A percentile compares a stretch with the other conserved stretches of the same genome.
Conservation (phyloP, 2,113 vertebrate genomes). For the Zosterops borbonicus region DNA sequence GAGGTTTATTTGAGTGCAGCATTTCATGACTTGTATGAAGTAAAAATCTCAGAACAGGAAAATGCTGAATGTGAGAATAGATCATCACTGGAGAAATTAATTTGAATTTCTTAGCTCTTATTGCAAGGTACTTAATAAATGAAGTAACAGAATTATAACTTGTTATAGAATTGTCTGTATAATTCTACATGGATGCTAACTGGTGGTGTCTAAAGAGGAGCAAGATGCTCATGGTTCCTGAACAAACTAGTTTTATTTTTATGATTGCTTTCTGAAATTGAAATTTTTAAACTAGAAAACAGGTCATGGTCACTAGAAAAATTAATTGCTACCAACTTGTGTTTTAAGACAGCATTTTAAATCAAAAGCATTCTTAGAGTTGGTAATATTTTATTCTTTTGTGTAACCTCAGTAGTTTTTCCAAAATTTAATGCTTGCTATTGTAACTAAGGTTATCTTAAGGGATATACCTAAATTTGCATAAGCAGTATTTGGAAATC, state of each 20-base stretch:
- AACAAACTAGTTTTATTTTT: not conserved
- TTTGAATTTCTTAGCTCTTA: not conserved
- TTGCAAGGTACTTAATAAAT: not conserved
- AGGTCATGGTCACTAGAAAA: rapidly evolving
- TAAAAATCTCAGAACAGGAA: not conserved
- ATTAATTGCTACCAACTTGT: not conserved
- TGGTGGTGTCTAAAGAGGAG: not conserved
- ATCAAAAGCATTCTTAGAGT: not conserved
- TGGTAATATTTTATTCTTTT: not conserved
- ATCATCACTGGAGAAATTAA: rapidly evolving
- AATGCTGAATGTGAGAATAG: not conserved
- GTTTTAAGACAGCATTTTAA: not conserved
- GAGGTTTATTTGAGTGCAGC: not conserved
- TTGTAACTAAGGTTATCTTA: not conserved
- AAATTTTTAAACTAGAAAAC: not conserved
- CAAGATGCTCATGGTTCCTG: not conserved
- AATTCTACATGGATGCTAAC: not conserved
- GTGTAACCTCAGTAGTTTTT: not conserved
- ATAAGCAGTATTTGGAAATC: not conserved
- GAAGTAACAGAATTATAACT: not conserved
- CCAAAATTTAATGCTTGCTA: not conserved
- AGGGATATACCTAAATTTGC: not conserved
- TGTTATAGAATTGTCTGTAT: not conserved
- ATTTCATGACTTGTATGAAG: not conserved
- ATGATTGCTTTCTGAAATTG: not conserved